These are phyloP conservation scores for Drosophila mulleri DNA, from an alignment of 2,888 invertebrate species.

Conservation along the genomic window DNA sequence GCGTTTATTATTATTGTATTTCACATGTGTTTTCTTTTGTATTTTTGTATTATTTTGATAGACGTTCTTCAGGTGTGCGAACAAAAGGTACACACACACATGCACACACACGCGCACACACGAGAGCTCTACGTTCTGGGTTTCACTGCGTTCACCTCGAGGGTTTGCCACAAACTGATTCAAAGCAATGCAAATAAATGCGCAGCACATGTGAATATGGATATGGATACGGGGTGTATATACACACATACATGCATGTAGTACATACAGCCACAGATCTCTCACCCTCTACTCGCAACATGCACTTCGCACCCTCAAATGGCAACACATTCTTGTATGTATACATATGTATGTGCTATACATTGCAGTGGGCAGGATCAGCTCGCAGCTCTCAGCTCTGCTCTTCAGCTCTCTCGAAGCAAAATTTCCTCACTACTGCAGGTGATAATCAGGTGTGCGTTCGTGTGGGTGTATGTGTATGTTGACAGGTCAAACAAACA, in stretches of 20 bases:
- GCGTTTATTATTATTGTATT: constrained; percentile 22
- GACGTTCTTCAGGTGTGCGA: constrained; percentile 32
- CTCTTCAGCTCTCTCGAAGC: constrained; percentile 22
- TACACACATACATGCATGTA: not conserved
- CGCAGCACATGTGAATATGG: constrained; percentile 48
- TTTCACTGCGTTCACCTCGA: constrained; percentile 53
- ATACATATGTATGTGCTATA: constrained; percentile 7
- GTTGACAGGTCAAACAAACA: constrained; percentile 37
- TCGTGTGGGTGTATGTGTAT: constrained; percentile 17
- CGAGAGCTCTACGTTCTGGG: not conserved
- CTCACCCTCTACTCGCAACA: constrained; percentile 37
- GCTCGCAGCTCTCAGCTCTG: constrained; percentile 18
- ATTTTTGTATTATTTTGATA: constrained; percentile 8
- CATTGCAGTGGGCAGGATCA: constrained; percentile 61
- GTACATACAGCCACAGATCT: constrained; percentile 22
- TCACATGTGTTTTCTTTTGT: constrained; percentile 37
- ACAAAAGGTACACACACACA: constrained; percentile 2
- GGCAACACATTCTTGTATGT: constrained; percentile 26
- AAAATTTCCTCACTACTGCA: constrained; percentile 48
- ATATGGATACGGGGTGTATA: constrained; percentile 25
- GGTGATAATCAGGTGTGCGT: constrained; percentile 81
- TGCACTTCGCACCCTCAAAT: constrained; percentile 46
- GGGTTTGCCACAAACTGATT: constrained; percentile 72
- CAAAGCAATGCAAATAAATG: constrained; percentile 65
- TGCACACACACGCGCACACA: constrained; percentile 2